Evolutionary conservation across 2,888 invertebrate genomes (phyloP).

Genomic region (Ormyrus nitidulus): DNA sequence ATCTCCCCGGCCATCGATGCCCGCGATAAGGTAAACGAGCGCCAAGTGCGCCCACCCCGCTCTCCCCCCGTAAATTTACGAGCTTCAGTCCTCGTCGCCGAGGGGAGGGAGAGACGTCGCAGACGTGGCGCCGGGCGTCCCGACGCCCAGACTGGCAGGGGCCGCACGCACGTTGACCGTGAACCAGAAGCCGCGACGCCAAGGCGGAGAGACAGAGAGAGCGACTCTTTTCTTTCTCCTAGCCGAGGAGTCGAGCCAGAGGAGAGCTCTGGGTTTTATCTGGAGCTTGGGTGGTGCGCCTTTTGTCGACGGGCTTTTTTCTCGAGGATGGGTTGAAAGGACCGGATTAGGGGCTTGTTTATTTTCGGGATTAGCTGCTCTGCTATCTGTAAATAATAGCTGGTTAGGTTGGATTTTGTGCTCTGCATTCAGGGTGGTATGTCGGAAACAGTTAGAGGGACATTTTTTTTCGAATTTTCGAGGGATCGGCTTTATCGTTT

Average conservation of each 20-base stretch:
- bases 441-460: no score
- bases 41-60: constrained; percentile 34
- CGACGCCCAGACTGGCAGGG: constrained; percentile 70
- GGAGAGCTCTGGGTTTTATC: not conserved
- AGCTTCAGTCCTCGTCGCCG: constrained; percentile 23
- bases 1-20: constrained; percentile 48
- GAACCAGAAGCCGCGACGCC: constrained; percentile 60
- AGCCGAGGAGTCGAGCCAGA: not conserved
- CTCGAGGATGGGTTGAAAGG: not conserved
- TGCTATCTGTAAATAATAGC: no score
- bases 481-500: no score
- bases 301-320: not conserved
- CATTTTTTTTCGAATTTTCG: no score
- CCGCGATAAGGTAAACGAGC: constrained; percentile 63
- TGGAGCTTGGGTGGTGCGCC: not conserved
- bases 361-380: no score
- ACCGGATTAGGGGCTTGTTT: no score
- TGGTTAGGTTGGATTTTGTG: no score
- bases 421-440: no score
- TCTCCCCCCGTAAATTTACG: constrained; percentile 60
- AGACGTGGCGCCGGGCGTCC: constrained; percentile 70
- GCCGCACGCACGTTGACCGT: constrained; percentile 68
- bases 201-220: not conserved
- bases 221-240: not conserved
- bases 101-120: constrained; percentile 29